A percentile compares a stretch with the other conserved stretches of the same genome.
phyloP scores from a whole-genome alignment of 35 echinoderm and acorn worm genomes.

The Acanthaster planci region DNA sequence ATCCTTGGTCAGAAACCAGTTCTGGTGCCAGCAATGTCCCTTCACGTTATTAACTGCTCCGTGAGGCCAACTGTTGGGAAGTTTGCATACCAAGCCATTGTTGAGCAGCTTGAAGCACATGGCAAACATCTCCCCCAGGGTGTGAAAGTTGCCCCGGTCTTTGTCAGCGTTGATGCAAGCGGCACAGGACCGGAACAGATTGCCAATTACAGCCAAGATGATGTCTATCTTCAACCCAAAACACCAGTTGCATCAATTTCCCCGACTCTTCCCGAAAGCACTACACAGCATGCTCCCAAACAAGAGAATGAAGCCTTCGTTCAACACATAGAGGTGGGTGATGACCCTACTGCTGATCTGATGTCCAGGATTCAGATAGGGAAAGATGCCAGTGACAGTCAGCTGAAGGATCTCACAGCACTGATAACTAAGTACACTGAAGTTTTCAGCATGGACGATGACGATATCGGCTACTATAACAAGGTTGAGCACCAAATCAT shows the following conservation, averaged over 20 bases:
- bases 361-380: constrained; percentile 31
- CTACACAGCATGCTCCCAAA: too few relatives aligned
- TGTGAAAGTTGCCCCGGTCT: too few relatives aligned
- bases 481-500: too few relatives aligned
- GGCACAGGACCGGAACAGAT: too few relatives aligned
- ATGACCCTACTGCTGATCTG: not conserved
- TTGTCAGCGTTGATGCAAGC: too few relatives aligned
- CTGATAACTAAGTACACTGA: not conserved
- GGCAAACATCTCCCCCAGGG: constrained; percentile 24
- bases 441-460: constrained; percentile 12
- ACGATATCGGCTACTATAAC: constrained; percentile 31
- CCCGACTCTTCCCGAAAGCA: too few relatives aligned
- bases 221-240: too few relatives aligned
- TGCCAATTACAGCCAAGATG: too few relatives aligned
- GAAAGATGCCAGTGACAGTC: not conserved
- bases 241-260: too few relatives aligned
- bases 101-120: too few relatives aligned
- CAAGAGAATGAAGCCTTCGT: too few relatives aligned
- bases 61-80: not conserved
- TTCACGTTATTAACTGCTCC: constrained; percentile 24
- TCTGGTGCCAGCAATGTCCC: constrained; percentile 42
- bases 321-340: not conserved
- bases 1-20: constrained; percentile 39
- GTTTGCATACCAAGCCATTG: constrained; percentile 52
- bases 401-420: not conserved